A percentile compares a stretch with the other conserved stretches of the same genome.
These are phyloP conservation scores for Catonia carolina DNA, from an alignment of 2,888 invertebrate species.

Conservation along the genomic window DNA sequence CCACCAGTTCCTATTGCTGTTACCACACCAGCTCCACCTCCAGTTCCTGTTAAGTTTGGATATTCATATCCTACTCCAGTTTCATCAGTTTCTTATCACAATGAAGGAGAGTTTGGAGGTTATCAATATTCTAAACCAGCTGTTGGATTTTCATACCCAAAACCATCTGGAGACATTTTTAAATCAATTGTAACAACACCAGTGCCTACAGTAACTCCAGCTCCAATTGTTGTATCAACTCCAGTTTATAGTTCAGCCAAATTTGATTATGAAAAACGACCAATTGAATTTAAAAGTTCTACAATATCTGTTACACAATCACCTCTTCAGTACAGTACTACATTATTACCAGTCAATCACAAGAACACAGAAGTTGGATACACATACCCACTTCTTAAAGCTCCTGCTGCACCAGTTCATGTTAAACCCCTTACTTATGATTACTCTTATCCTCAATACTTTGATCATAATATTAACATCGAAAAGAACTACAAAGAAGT, in stretches of 20 bases:
- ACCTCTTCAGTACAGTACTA: not conserved
- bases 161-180: not conserved
- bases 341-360: slow-evolving; percentile 1
- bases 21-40: slow-evolving; percentile 1
- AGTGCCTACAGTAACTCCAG: not conserved
- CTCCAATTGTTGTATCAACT: slow-evolving; percentile 1
- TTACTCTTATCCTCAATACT: not conserved
- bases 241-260: slow-evolving; percentile 3
- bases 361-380: slow-evolving; percentile 1
- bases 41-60: not conserved
- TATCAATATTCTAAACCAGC: slow-evolving; percentile 7
- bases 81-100: not conserved
- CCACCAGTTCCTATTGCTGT: too few species aligned
- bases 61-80: not conserved
- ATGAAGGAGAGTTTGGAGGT: not conserved
- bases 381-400: not conserved
- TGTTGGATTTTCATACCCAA: slow-evolving; percentile 1
- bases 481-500: not conserved
- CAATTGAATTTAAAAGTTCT: not conserved
- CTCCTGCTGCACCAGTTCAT: not conserved
- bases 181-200: slow-evolving; percentile 3
- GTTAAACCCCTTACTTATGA: not conserved
- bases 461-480: not conserved
- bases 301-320: slow-evolving; percentile 1
- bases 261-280: slow-evolving; percentile 1